A percentile compares a stretch with the other conserved stretches of the same genome.
These are phyloP conservation scores for Menidia beryllina DNA, from an alignment of 2,113 vertebrate species.

Conservation along the genomic window DNA sequence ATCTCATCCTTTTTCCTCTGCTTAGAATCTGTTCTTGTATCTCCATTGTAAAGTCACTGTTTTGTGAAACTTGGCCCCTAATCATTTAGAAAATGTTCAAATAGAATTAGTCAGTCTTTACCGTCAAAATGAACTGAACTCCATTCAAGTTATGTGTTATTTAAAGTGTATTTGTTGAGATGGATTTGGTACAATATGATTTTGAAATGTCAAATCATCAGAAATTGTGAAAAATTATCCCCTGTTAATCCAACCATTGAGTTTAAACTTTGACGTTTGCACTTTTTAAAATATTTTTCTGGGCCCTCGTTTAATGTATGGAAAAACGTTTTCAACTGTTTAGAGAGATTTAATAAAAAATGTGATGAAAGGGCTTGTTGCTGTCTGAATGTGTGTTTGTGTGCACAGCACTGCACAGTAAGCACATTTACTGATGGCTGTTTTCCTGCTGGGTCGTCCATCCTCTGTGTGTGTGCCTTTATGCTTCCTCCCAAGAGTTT, in stretches of 20 bases:
- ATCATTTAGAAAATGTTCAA: too few relatives aligned
- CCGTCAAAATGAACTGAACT: too few relatives aligned
- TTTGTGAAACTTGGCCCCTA: neutral
- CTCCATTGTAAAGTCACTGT: slow-evolving; percentile 14
- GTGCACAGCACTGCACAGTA: slow-evolving; percentile 23
- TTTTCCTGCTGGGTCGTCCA: slow-evolving; percentile 54
- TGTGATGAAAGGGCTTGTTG: neutral
- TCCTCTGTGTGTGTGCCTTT: slow-evolving; percentile 37
- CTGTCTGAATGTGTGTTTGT: slow-evolving; percentile 4
- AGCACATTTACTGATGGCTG: slow-evolving; percentile 44
- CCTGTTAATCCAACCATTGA: neutral
- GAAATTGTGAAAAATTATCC: neutral
- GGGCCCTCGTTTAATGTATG: slow-evolving; percentile 10
- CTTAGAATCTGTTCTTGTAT: neutral
- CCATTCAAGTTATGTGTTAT: neutral
- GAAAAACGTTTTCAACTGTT: slow-evolving; percentile 17
- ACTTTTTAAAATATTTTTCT: slow-evolving; percentile 53
- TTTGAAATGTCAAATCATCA: neutral
- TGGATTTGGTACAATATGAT: neutral
- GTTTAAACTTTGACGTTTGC: slow-evolving; percentile 60
- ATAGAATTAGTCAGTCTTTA: too few relatives aligned
- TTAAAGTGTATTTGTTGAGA: neutral
- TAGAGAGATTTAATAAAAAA: slow-evolving; percentile 27
- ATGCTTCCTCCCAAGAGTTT: slow-evolving; percentile 65
- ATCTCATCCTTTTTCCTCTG: neutral